phyloP scores from a whole-genome alignment of 2,113 vertebrate species.

The Oostethus manadensis region DNA sequence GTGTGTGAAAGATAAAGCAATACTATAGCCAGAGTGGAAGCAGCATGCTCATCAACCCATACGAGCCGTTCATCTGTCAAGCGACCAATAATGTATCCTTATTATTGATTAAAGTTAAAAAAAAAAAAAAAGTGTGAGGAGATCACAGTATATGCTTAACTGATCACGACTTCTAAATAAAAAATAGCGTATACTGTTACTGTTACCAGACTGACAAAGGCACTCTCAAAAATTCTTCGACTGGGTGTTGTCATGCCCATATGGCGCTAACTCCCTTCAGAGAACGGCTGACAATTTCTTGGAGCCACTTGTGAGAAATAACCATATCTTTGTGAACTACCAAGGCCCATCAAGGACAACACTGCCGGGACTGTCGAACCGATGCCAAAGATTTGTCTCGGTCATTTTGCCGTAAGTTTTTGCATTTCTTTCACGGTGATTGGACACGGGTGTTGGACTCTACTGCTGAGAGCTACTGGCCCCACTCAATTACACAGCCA shows the following conservation, averaged over 20 bases:
- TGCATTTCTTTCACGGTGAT: conserved; percentile 51
- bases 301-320: conserved; percentile 66
- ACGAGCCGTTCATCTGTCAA: not conserved
- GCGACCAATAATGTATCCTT: not conserved
- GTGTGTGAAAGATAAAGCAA: not conserved
- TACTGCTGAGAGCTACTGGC: conserved; percentile 48
- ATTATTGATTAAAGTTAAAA: conserved; percentile 24
- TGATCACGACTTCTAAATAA: conserved; percentile 5
- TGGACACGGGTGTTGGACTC: conserved; percentile 56
- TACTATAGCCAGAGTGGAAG: not conserved
- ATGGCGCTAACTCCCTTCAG: conserved; percentile 60
- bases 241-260: conserved; percentile 62
- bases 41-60: conserved; percentile 13
- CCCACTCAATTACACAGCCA: conserved; percentile 62
- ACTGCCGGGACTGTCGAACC: conserved; percentile 44
- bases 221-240: conserved; percentile 26
- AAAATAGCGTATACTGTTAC: no score
- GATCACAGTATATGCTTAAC: conserved; percentile 11
- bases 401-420: conserved; percentile 65
- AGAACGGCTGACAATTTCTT: conserved; percentile 61
- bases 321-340: conserved; percentile 60
- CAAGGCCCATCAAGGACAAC: conserved; percentile 64
- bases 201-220: conserved; percentile 21
- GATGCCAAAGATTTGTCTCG: conserved; percentile 48
- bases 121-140: not conserved